These are phyloP conservation scores for Pseudachorutes palmiensis DNA, from an alignment of 1,140 invertebrate genomes.

Conservation along the genomic window DNA sequence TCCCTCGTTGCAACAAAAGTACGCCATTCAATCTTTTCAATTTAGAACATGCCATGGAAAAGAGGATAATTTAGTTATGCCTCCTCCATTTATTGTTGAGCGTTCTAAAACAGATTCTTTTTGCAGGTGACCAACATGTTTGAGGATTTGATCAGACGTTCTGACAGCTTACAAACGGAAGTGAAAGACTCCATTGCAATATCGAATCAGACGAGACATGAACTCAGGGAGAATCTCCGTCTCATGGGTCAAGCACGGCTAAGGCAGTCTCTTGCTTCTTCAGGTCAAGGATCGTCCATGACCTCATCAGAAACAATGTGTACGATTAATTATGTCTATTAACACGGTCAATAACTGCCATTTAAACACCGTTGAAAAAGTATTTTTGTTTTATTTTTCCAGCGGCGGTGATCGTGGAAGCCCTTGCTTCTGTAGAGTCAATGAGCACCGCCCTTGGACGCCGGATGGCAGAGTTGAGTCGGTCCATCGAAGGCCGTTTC, in stretches of 20 bases:
- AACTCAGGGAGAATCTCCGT: conserved; percentile 26
- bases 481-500: conserved; percentile 31
- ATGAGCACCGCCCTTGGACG: conserved; percentile 30
- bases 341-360: too few relatives aligned
- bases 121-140: conserved; percentile 36
- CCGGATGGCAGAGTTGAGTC: conserved; percentile 25
- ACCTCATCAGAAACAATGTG: conserved; percentile 27
- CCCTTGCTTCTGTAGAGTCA: conserved; percentile 31
- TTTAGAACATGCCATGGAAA: not conserved
- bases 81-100: not conserved
- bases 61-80: not conserved
- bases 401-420: conserved; percentile 32
- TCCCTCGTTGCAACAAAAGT: not conserved
- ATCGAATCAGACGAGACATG: conserved; percentile 26
- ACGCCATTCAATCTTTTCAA: not conserved
- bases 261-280: not conserved
- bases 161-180: conserved; percentile 13
- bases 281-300: not conserved
- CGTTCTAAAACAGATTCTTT: conserved; percentile 4
- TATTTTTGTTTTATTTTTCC: conserved; percentile 4
- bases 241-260: not conserved
- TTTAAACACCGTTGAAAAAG: too few relatives aligned
- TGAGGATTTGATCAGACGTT: conserved; percentile 30
- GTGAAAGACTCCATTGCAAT: conserved; percentile 30
- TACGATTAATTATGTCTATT: too few relatives aligned